Conservation (phyloP, 2,113 vertebrate genomes). For the Cololabis saira region DNA sequence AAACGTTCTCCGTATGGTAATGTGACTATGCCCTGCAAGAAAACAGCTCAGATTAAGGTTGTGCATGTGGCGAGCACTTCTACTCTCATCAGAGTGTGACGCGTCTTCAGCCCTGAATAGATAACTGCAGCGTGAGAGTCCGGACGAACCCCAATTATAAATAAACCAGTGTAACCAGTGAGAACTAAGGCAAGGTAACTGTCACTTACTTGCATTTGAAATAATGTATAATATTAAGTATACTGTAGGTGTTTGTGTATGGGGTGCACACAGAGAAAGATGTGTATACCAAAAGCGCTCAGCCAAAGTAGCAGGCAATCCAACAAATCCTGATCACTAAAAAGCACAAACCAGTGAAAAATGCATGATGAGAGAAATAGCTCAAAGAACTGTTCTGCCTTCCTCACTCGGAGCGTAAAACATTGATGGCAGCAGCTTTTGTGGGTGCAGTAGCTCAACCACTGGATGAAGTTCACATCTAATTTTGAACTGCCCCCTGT, state of each 20-base stretch:
- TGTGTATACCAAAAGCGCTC: constrained; percentile 3
- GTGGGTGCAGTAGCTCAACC: constrained; percentile 16
- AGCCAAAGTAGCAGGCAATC: constrained; percentile 1
- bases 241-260: not conserved
- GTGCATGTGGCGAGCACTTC: constrained; percentile 25
- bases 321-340: constrained; percentile 54
- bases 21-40: constrained; percentile 39
- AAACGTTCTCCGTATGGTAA: constrained; percentile 51
- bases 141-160: constrained; percentile 7
- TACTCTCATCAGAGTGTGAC: constrained; percentile 54
- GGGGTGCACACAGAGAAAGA: not conserved
- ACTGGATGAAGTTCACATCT: constrained; percentile 62
- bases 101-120: constrained; percentile 49
- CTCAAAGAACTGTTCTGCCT: constrained; percentile 59
- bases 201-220: not conserved
- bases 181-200: not conserved
- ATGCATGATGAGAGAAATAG: constrained; percentile 68
- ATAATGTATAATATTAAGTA: not conserved
- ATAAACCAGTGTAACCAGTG: not conserved
- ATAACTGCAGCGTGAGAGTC: constrained; percentile 35
- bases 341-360: constrained; percentile 65
- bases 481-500: constrained; percentile 63
- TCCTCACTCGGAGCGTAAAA: constrained; percentile 57
- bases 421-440: constrained; percentile 61
- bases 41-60: constrained; percentile 39